Evolutionary conservation across 2,113 vertebrate species (phyloP).

Genomic region (Callipepla californica): DNA sequence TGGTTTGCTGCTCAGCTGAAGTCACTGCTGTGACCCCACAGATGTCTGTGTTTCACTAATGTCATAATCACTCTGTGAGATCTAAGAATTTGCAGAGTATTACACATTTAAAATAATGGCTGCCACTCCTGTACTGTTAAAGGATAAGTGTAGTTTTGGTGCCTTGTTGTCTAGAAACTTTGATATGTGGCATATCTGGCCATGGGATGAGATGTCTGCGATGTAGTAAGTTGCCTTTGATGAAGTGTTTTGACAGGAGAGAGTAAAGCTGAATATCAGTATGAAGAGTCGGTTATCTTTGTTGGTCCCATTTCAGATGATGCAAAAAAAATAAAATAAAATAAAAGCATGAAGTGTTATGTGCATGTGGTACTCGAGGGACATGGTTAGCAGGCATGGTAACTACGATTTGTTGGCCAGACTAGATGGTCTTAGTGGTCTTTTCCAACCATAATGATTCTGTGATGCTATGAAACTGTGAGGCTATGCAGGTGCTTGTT

Average conservation of each 20-base stretch:
- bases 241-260: conserved; percentile 30
- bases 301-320: conserved; percentile 6
- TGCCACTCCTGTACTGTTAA: not conserved
- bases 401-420: too few species aligned
- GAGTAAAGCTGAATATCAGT: not conserved
- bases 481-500: not conserved
- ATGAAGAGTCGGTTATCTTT: conserved; percentile 7
- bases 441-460: too few species aligned
- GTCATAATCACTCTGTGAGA: not conserved
- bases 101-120: not conserved
- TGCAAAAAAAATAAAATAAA: not conserved
- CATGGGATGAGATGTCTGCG: not conserved
- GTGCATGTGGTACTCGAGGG: not conserved
- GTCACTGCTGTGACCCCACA: not conserved
- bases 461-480: not conserved
- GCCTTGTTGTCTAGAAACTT: conserved; percentile 20
- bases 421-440: too few species aligned
- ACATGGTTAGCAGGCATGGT: too few species aligned
- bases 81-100: not conserved
- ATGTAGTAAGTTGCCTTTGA: conserved; percentile 10
- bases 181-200: not conserved
- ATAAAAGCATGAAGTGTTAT: not conserved
- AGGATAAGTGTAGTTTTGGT: not conserved
- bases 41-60: not conserved
- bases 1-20: not conserved